Conservation (phyloP, 1,140 invertebrate genomes). For the Drosophila grimshawi region DNA sequence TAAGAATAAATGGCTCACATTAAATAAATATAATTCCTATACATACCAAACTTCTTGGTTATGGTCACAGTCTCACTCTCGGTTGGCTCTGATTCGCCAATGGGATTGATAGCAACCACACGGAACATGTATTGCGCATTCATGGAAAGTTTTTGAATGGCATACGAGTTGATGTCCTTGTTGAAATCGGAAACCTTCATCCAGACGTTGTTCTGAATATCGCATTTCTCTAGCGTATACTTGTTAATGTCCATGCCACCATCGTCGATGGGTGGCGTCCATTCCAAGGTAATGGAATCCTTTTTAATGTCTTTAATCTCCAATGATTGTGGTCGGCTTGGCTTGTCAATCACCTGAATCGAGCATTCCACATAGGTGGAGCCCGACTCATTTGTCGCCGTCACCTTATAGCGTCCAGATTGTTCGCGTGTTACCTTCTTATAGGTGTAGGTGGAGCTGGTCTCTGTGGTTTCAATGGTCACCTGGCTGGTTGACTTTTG, state of each 20-base stretch:
- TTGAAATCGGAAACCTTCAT: conserved; percentile 91
- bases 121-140: conserved; percentile 94
- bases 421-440: conserved; percentile 87
- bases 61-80: conserved; percentile 89
- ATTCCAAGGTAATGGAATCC: conserved; percentile 90
- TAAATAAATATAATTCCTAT: background rate
- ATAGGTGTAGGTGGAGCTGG: conserved; percentile 87
- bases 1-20: background rate
- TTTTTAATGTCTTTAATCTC: conserved; percentile 90
- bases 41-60: conserved; percentile 87
- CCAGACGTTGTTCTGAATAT: conserved; percentile 89
- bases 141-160: conserved; percentile 91
- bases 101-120: conserved; percentile 92
- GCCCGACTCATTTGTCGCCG: conserved; percentile 89
- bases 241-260: conserved; percentile 91
- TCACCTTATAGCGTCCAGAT: conserved; percentile 88
- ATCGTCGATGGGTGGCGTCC: conserved; percentile 92
- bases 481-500: conserved; percentile 85
- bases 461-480: conserved; percentile 86
- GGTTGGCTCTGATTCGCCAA: conserved; percentile 91
- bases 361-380: conserved; percentile 88
- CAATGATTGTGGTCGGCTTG: conserved; percentile 91
- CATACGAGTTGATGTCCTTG: conserved; percentile 89
- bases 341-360: conserved; percentile 94
- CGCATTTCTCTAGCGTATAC: conserved; percentile 93